Evolutionary conservation across 1,140 invertebrate species (phyloP).

Genomic region (Drosophila eugracilis): DNA sequence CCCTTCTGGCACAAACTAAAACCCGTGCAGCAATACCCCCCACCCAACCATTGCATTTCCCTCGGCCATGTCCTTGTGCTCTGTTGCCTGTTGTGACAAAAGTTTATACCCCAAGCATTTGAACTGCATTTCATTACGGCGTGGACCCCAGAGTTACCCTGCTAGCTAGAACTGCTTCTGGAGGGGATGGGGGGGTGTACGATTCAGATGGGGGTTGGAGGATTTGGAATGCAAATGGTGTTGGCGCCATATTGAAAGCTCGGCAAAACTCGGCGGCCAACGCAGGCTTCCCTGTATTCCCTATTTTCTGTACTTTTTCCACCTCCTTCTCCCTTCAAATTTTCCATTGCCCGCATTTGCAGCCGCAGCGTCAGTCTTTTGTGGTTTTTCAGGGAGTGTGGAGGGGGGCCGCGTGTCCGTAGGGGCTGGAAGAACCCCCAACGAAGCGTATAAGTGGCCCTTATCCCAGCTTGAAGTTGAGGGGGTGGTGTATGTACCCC

Average conservation of each 20-base stretch:
- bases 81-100: slow-evolving; percentile 66
- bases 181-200: neutral
- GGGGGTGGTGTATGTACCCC: neutral
- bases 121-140: slow-evolving; percentile 80
- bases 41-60: neutral
- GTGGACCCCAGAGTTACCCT: slow-evolving; percentile 21
- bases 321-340: too few relatives aligned
- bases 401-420: too few relatives aligned
- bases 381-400: slow-evolving; percentile 23
- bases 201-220: too few relatives aligned
- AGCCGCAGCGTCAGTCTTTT: slow-evolving; percentile 75
- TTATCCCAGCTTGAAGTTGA: slow-evolving; percentile 55
- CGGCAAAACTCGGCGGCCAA: slow-evolving; percentile 21
- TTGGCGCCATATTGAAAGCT: slow-evolving; percentile 83
- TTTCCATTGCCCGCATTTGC: slow-evolving; percentile 46
- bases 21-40: slow-evolving; percentile 13
- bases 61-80: slow-evolving; percentile 22
- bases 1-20: slow-evolving; percentile 29
- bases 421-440: slow-evolving; percentile 42
- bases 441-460: slow-evolving; percentile 81
- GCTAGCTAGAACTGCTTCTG: slow-evolving; percentile 35
- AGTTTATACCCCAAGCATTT: slow-evolving; percentile 80
- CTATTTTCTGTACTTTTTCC: neutral
- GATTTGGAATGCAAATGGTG: slow-evolving; percentile 73
- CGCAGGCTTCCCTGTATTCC: neutral